Percentiles rank a stretch among this genome's conserved stretches.
phyloP scores from a whole-genome alignment of 2,113 vertebrate genomes.

The Eptesicus fuscus region DNA sequence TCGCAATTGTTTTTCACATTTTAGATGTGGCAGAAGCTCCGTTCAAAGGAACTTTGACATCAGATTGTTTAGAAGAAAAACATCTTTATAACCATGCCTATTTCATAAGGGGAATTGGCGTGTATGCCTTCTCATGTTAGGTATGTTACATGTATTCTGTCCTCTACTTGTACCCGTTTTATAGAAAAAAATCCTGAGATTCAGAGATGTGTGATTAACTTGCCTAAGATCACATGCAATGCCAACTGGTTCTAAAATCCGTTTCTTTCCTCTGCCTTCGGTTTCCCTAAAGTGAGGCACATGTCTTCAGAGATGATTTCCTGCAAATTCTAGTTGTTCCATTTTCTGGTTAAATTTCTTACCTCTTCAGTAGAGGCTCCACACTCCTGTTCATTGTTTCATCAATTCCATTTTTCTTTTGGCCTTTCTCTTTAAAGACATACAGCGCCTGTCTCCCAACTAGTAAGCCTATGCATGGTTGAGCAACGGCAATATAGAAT shows the following conservation, averaged over 20 bases:
- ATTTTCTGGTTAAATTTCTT: constrained; percentile 26
- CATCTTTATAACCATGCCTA: background rate
- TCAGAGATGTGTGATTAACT: background rate
- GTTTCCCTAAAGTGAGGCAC: constrained; percentile 27
- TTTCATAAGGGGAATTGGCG: constrained; percentile 21
- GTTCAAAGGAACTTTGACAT: constrained; percentile 21
- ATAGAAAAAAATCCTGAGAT: background rate
- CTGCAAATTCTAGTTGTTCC: constrained; percentile 13
- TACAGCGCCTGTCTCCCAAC: background rate
- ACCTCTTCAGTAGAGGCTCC: background rate
- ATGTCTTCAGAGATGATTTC: constrained; percentile 29
- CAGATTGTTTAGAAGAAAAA: background rate
- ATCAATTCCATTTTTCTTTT: background rate
- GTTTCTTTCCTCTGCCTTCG: background rate
- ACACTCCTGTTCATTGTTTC: constrained; percentile 10
- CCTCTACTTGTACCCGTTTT: constrained; percentile 38
- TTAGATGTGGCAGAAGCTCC: constrained; percentile 23
- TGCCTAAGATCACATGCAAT: background rate
- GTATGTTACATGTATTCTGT: constrained; percentile 7
- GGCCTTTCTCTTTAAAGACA: constrained; percentile 23
- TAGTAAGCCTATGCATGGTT: constrained; percentile 11
- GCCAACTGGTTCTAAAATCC: background rate
- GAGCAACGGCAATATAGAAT: constrained; percentile 7
- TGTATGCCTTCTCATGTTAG: constrained; percentile 12
- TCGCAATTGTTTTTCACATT: constrained; percentile 36